Percentiles rank a stretch among this genome's conserved stretches.
Conservation (phyloP, 2,797 vertebrate species). For the Cyclopterus lumpus region DNA sequence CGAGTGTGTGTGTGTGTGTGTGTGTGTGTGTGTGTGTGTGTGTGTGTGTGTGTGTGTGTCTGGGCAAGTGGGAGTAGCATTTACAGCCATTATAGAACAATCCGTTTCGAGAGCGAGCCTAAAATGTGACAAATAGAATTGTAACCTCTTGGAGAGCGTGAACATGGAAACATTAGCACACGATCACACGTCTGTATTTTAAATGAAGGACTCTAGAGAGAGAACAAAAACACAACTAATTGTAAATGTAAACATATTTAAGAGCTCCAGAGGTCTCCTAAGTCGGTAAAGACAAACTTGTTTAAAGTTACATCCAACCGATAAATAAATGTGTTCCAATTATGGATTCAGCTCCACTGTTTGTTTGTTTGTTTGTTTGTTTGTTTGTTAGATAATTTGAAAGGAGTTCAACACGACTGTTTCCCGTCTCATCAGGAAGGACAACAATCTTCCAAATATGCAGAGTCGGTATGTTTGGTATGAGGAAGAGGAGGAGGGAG, state of each 20-base stretch:
- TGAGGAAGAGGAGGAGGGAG: background rate
- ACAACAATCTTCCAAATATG: background rate
- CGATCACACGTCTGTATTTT: background rate
- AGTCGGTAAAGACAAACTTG: background rate
- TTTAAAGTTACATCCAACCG: background rate
- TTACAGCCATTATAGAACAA: constrained; percentile 50
- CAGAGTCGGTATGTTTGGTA: background rate
- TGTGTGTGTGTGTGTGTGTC: too few species aligned
- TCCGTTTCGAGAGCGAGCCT: constrained; percentile 31
- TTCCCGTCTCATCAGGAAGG: background rate
- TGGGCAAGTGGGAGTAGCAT: constrained; percentile 40
- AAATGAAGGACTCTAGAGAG: background rate
- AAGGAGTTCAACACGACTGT: background rate
- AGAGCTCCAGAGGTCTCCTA: background rate
- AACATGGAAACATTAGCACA: too few species aligned
- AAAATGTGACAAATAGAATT: constrained; percentile 62
- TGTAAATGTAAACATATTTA: too few species aligned
- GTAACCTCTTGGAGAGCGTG: constrained; percentile 40
- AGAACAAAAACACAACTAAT: too few species aligned
- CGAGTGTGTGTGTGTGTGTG: constrained; percentile 11
- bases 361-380: too few species aligned
- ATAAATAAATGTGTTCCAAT: background rate
- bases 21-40: too few species aligned
- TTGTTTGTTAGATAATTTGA: background rate
- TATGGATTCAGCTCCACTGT: background rate